Base-by-base conservation (phyloP, 2,888 invertebrate species). In the Hesperia comma region DNA sequence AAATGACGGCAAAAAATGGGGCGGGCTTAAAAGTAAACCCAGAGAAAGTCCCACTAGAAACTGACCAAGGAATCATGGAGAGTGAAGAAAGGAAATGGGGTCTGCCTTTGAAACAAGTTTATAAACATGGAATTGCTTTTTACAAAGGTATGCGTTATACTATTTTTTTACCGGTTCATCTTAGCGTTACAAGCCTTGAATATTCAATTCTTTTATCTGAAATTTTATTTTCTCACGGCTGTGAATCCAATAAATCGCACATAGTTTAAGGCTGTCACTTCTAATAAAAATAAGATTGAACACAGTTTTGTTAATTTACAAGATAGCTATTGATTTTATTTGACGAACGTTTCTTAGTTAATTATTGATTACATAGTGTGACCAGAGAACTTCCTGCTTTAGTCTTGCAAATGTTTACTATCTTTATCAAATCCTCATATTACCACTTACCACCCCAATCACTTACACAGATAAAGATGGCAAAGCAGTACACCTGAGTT, bases 401-500 rank as follows among this genome's bases (percentile, higher is more conserved):
- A 17, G 6, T 46, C 17, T 17, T 17, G 8, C 8, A 17, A 46
- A 5, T 46, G 4, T 17, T 46, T 4, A 21, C 2, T 51, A 8
- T 6, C 2, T n/a, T n/a, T n/a, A 12, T 49, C 37, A 37, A 37
- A 12, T 37, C 3, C 3, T 37, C 37, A 37, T 37, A n/a, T n/a
- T n/a, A 12, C 26, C 26, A 46, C 43, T 49, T 49, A 49, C 49
- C 14, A 49, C 49, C 14, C 26, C 8, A 51, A 51, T 26, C 4
- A 46, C 33, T 69, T 62, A 33, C 56, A 40, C 43, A 99, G 99
- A 99, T 85, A 99, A 99, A 92, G 97, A 98, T 90, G 99, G 99
- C n/a, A 99, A 99, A 93, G 99, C 98, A 2, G 94, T 99, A 57
- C 98, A 98, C 80, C 93, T 99, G 69, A 97, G 98, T 55, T 99